A percentile compares a stretch with the other conserved stretches of the same genome.
Conservation (phyloP, 1,140 invertebrate species). For the Drosophila bipectinata region DNA sequence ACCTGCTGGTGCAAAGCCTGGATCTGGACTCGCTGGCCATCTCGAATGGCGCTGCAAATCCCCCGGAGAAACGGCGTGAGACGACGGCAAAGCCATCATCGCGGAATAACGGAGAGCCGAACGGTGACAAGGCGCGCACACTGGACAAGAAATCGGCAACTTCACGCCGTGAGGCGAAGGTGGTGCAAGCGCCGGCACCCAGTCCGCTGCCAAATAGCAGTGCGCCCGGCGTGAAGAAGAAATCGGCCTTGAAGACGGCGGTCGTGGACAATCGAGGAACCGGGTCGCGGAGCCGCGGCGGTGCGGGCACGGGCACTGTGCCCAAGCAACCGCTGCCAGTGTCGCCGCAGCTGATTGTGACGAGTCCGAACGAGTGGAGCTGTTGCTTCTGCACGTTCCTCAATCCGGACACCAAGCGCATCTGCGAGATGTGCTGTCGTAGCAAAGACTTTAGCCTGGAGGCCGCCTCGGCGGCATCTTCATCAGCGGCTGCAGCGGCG, state of each 20-base stretch:
- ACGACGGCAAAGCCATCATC: conserved; percentile 18
- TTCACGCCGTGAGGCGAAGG: conserved; percentile 22
- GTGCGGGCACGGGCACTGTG: conserved; percentile 41
- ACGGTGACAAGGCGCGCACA: conserved; percentile 57
- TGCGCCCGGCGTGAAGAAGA: conserved; percentile 61
- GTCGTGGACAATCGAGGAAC: conserved; percentile 55
- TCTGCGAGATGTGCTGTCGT: conserved; percentile 91
- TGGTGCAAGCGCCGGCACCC: conserved; percentile 48
- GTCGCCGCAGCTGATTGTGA: conserved; percentile 70
- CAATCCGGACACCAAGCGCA: conserved; percentile 86
- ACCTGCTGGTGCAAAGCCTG: conserved; percentile 75
- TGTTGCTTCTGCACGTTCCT: conserved; percentile 89
- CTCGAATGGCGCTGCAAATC: conserved; percentile 49
- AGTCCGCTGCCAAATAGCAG: conserved; percentile 46
- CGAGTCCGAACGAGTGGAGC: conserved; percentile 85
- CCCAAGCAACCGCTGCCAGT: conserved; percentile 63
- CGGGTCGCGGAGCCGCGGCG: conserved; percentile 28
- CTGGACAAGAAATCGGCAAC: conserved; percentile 54
- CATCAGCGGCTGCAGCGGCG: conserved; percentile 47
- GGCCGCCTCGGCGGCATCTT: conserved; percentile 49
- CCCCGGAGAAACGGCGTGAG: conserved; percentile 59
- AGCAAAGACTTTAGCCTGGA: conserved; percentile 79
- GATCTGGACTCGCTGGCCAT: conserved; percentile 72
- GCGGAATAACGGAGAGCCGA: conserved; percentile 6
- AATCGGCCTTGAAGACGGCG: conserved; percentile 69